Evolutionary conservation across 1,140 invertebrate genomes (phyloP).

Genomic region (Drosophila ogumai): DNA sequence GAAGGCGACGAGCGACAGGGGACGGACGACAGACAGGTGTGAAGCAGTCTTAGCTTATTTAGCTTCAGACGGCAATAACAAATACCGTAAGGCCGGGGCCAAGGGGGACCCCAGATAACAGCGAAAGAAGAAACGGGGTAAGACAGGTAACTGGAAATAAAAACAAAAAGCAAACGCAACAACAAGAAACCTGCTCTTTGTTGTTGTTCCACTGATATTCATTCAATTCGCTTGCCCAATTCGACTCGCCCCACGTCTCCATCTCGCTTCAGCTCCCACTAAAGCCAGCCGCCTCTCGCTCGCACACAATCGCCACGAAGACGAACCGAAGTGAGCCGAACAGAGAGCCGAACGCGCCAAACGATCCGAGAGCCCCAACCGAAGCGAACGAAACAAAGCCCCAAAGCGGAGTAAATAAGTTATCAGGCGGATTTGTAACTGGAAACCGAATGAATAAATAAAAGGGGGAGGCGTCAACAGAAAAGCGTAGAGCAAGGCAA

Average conservation of each 20-base stretch:
- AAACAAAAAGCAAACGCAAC: not conserved
- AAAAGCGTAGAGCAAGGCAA: conserved; percentile 37
- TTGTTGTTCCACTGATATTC: conserved; percentile 57
- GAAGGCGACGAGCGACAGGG: not conserved
- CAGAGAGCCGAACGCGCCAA: not conserved
- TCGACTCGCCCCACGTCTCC: conserved; percentile 26
- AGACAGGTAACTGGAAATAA: conserved; percentile 14
- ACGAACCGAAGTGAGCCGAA: conserved; percentile 23
- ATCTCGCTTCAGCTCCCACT: conserved; percentile 31
- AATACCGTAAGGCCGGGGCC: conserved; percentile 63
- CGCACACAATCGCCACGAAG: conserved; percentile 39
- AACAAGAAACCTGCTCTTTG: conserved; percentile 61
- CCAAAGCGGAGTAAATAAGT: conserved; percentile 76
- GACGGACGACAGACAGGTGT: conserved; percentile 57
- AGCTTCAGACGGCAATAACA: conserved; percentile 52
- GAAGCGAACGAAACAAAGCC: conserved; percentile 60
- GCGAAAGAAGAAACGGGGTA: conserved; percentile 1
- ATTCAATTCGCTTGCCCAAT: conserved; percentile 68
- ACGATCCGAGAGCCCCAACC: conserved; percentile 5
- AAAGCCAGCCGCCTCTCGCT: conserved; percentile 28
- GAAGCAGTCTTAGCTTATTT: conserved; percentile 62
- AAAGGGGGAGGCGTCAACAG: conserved; percentile 79
- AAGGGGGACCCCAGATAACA: conserved; percentile 48
- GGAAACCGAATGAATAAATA: conserved; percentile 71
- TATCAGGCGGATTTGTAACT: conserved; percentile 81